Percentiles rank a stretch among this genome's conserved stretches.
Evolutionary conservation across 2,113 vertebrate genomes (phyloP).

Genomic region (Lates calcarifer): DNA sequence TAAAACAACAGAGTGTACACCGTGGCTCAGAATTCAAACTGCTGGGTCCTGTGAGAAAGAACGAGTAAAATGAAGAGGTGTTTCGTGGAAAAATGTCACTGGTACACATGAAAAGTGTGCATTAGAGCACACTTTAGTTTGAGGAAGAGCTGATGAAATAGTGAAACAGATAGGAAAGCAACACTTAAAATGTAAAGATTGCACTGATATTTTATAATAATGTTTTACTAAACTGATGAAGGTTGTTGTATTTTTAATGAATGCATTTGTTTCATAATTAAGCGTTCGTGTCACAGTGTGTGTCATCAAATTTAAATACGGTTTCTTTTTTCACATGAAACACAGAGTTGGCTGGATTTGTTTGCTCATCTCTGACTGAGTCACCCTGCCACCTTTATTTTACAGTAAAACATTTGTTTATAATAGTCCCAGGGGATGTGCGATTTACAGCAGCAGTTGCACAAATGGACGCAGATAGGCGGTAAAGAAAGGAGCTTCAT

Average conservation of each 20-base stretch:
- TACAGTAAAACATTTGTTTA: slow-evolving; percentile 50
- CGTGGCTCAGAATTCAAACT: neutral
- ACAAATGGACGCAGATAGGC: slow-evolving; percentile 14
- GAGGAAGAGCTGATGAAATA: neutral
- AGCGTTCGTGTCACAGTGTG: neutral
- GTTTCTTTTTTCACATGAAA: slow-evolving; percentile 39
- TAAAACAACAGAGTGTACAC: slow-evolving; percentile 40
- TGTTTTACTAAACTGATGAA: neutral
- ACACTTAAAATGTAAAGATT: neutral
- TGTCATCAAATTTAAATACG: slow-evolving; percentile 49
- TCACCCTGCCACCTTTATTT: slow-evolving; percentile 30
- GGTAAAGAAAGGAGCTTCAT: neutral
- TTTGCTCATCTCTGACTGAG: slow-evolving; percentile 44
- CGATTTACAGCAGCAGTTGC: slow-evolving; percentile 26
- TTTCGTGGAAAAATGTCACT: neutral
- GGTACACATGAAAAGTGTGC: neutral
- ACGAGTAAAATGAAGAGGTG: neutral
- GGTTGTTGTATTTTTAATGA: neutral
- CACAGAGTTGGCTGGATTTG: neutral
- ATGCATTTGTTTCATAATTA: neutral
- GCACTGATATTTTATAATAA: neutral
- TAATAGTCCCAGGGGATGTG: slow-evolving; percentile 2
- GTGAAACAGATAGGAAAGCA: neutral
- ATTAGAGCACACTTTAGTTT: neutral
- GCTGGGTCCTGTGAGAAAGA: neutral